Evolutionary conservation across 2,797 vertebrate species (phyloP).

Genomic region (Paedocypris micromegethes): DNA sequence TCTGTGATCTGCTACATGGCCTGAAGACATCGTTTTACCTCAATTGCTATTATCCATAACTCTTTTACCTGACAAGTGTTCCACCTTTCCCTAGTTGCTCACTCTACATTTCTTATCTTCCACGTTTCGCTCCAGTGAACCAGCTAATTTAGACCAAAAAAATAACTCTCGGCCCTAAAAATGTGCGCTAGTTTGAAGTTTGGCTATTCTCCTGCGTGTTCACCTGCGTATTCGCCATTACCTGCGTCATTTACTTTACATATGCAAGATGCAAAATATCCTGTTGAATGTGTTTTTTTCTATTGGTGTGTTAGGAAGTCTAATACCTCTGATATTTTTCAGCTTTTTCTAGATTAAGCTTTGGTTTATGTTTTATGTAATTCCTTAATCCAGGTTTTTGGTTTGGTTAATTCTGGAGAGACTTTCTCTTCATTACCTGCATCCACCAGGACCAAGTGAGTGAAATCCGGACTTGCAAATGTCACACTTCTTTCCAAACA

Average conservation of each 20-base stretch:
- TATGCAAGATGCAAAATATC: constrained; percentile 4
- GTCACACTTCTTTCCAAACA: constrained; percentile 85
- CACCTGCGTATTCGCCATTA: not conserved
- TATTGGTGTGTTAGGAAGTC: too few species aligned
- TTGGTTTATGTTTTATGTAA: too few species aligned
- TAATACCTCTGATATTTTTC: too few species aligned
- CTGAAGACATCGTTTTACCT: constrained; percentile 60
- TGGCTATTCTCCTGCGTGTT: constrained; percentile 23
- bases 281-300: not conserved
- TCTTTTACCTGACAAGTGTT: constrained; percentile 57
- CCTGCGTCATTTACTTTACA: constrained; percentile 6
- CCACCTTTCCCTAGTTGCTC: not conserved
- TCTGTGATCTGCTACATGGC: constrained; percentile 51
- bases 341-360: too few species aligned
- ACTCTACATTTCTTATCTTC: constrained; percentile 16
- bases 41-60: constrained; percentile 64
- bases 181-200: constrained; percentile 13
- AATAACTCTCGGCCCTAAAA: constrained; percentile 25
- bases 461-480: constrained; percentile 80
- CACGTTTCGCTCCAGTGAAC: constrained; percentile 35
- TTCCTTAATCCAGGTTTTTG: not conserved
- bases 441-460: constrained; percentile 74
- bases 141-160: constrained; percentile 37
- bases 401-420: not conserved
- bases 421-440: constrained; percentile 24